phyloP scores from a whole-genome alignment of 2,888 invertebrate species.

The Laspeyria flexula region DNA sequence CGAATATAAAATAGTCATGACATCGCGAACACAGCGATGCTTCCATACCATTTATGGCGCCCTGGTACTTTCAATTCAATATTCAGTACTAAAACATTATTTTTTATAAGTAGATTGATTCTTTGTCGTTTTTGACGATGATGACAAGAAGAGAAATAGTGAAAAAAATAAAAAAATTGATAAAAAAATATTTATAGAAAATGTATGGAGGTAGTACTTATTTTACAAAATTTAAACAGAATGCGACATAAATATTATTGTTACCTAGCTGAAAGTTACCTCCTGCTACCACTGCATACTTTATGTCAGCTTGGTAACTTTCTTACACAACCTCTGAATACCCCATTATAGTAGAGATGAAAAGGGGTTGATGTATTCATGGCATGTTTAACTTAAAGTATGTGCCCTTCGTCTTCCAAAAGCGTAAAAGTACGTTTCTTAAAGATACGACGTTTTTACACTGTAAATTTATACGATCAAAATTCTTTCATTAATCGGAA shows the following conservation, averaged over 20 bases:
- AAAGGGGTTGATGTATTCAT: conserved; percentile 57
- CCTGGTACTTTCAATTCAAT: conserved; percentile 32
- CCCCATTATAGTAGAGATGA: conserved; percentile 52
- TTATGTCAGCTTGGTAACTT: conserved; percentile 57
- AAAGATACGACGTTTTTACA: neutral
- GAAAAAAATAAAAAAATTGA: no score
- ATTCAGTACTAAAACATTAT: neutral
- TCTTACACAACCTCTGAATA: conserved; percentile 54
- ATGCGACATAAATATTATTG: conserved; percentile 8
- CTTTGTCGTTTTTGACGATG: neutral
- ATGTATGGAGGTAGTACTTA: neutral
- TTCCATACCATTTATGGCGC: conserved; percentile 34
- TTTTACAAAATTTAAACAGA: neutral
- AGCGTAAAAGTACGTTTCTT: conserved; percentile 16
- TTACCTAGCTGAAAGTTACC: conserved; percentile 32
- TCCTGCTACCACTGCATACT: conserved; percentile 57
- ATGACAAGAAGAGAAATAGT: no score
- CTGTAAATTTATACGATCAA: neutral
- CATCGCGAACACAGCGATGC: conserved; percentile 8
- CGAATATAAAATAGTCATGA: conserved; percentile 40
- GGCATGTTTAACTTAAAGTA: conserved; percentile 50
- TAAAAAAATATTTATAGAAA: no score
- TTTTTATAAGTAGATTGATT: neutral
- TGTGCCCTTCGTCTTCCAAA: conserved; percentile 26
- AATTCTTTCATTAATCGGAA: no score